Base-by-base conservation (phyloP, 2,113 vertebrate species). In the Gambusia affinis region DNA sequence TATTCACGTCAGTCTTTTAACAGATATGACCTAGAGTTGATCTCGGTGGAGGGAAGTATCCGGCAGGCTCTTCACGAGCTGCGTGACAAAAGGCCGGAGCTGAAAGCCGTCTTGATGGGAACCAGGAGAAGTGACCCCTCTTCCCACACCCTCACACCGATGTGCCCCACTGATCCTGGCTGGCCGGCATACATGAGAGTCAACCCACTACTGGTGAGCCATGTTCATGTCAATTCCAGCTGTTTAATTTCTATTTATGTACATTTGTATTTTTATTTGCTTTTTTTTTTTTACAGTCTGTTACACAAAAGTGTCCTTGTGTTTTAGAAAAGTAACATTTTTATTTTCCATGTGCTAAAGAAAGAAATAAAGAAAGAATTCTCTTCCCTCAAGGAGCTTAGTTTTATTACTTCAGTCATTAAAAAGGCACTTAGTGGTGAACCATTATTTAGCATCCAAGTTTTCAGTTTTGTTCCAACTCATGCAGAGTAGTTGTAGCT, bases 121-220 rank as follows among this genome's bases (percentile, higher is more conserved):
- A 99, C 97, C 0, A 94, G 97, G 10, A 95, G 94, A 14, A 98
- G 94, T 0, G 98, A 99, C 87, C 98, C 98, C 7, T 98, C 97
- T 85, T 98, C 97, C 0, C 47, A 92, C 70, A 95, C 95, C 0
- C 95, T 99, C 57, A 89, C 88, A 0, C 82, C 95, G 24, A 93
- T 96, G 92, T 97, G 95, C 72, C 80, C 88, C 73, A 99, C 98
- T 0, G 97, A 99, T 90, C 94, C 97, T 0, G 94, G 88, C 87
- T 99, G 98, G 97, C 98, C 98, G 0, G 65, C 80, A 0, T 98
- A 97, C 91, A 96, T 98, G 96, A 93, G 98, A 22, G 92, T 99
- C 80, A 99, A 96, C 91, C 97, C 97, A 0, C 82, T 99, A 78
- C 93, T 99, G 91, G 97, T 99, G 4, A n/a, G 22, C 31, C 6